Evolutionary conservation across 1,140 invertebrate genomes (phyloP).

Genomic region (Cydia splendana): DNA sequence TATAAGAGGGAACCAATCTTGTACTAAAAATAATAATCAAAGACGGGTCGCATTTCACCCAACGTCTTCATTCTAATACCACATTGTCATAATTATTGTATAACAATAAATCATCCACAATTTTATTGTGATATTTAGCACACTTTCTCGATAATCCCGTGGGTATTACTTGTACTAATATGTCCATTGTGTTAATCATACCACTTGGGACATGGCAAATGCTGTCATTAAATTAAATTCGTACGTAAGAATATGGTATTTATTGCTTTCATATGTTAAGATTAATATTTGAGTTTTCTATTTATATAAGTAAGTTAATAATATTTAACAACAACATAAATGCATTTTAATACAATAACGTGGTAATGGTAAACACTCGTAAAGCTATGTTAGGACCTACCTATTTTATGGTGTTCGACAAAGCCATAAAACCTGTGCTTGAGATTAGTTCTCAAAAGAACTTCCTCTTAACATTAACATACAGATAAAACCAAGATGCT

Average conservation of each 20-base stretch:
- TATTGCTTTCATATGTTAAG: too few species aligned
- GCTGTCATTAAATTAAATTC: background rate
- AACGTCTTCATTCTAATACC: too few species aligned
- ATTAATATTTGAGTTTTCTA: too few species aligned
- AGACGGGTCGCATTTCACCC: too few species aligned
- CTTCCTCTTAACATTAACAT: slow-evolving; percentile 52
- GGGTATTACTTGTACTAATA: background rate
- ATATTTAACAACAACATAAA: background rate
- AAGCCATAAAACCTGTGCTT: background rate
- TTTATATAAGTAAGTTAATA: background rate
- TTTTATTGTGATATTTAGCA: too few species aligned
- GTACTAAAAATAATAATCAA: too few species aligned
- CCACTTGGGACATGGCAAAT: background rate
- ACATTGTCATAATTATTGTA: too few species aligned
- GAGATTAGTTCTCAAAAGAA: slow-evolving; percentile 3
- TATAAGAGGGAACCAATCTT: too few species aligned
- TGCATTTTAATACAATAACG: background rate
- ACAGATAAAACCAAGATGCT: slow-evolving; percentile 49
- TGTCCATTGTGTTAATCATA: background rate
- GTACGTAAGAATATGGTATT: background rate
- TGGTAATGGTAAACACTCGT: background rate
- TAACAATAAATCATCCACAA: too few species aligned
- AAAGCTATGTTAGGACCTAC: background rate
- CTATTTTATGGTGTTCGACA: background rate
- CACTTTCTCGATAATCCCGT: background rate